Evolutionary conservation across 2,888 invertebrate genomes (phyloP).

Genomic region (Dryocosmus kuriphilus): DNA sequence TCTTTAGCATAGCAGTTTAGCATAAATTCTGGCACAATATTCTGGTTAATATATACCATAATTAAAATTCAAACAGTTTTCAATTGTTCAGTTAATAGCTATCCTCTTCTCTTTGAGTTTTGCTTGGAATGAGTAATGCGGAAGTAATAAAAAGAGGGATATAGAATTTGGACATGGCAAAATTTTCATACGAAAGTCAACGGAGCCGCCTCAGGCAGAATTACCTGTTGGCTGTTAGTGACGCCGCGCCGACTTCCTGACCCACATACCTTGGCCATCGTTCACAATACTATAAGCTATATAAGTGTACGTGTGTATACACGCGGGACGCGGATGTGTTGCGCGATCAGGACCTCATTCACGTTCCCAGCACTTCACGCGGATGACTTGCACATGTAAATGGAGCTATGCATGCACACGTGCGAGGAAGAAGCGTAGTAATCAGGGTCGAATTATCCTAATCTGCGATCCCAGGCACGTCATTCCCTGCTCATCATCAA

Average conservation of each 20-base stretch:
- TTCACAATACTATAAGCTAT: conserved; percentile 48
- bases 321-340: conserved; percentile 50
- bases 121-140: neutral
- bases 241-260: conserved; percentile 74
- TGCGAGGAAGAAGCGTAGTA: conserved; percentile 19
- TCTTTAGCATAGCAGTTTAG: too few species aligned
- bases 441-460: conserved; percentile 37
- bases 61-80: neutral
- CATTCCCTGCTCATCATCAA: conserved; percentile 29
- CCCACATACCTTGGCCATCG: conserved; percentile 72
- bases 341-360: conserved; percentile 55
- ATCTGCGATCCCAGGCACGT: conserved; percentile 28
- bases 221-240: conserved; percentile 65
- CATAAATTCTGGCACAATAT: too few species aligned
- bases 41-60: too few species aligned
- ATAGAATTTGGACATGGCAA: conserved; percentile 58
- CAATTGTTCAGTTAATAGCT: neutral
- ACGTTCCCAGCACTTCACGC: conserved; percentile 55
- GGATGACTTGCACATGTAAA: conserved; percentile 42
- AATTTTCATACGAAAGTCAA: conserved; percentile 55
- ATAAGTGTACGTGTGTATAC: conserved; percentile 36
- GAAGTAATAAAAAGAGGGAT: conserved; percentile 18
- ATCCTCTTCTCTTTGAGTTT: neutral
- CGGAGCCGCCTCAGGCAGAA: conserved; percentile 58
- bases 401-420: neutral